phyloP scores from a whole-genome alignment of 2,888 invertebrate genomes.

The Coleophora flavipennella region DNA sequence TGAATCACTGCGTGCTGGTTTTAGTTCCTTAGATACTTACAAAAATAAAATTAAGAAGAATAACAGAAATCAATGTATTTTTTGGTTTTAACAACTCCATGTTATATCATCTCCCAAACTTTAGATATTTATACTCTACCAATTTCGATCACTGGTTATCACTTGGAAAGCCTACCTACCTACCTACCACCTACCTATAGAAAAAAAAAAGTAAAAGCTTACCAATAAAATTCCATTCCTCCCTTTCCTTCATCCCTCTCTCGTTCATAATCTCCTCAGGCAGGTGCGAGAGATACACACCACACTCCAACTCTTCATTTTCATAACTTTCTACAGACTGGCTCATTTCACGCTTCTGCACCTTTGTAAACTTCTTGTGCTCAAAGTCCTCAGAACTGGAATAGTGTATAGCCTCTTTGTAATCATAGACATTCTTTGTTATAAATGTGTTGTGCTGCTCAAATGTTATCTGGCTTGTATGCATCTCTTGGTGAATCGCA shows the following conservation, averaged over 20 bases:
- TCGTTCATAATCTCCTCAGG: slow-evolving; percentile 46
- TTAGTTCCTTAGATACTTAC: too few species aligned
- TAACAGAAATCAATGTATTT: too few species aligned
- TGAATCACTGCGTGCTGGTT: too few species aligned
- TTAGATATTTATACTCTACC: too few species aligned
- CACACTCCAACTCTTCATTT: slow-evolving; percentile 48
- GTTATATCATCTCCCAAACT: too few species aligned
- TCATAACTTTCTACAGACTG: slow-evolving; percentile 25
- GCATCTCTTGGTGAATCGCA: slow-evolving; percentile 30
- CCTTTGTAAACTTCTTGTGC: slow-evolving; percentile 26
- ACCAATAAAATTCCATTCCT: slow-evolving; percentile 30
- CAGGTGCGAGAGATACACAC: slow-evolving; percentile 42
- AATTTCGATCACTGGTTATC: too few species aligned
- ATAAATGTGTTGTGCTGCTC: slow-evolving; percentile 52
- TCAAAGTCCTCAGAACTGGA: slow-evolving; percentile 30
- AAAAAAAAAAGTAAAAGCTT: neutral
- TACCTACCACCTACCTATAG: too few species aligned
- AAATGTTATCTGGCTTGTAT: slow-evolving; percentile 34
- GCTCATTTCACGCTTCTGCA: slow-evolving; percentile 18
- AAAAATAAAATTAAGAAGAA: too few species aligned
- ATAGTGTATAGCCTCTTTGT: slow-evolving; percentile 30
- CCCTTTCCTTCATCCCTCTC: slow-evolving; percentile 30
- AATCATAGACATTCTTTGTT: slow-evolving; percentile 51
- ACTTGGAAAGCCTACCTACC: too few species aligned
- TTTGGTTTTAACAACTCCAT: too few species aligned